These are phyloP conservation scores for Fistularia tabacaria DNA, from an alignment of 2,797 vertebrate genomes.

Conservation along the genomic window DNA sequence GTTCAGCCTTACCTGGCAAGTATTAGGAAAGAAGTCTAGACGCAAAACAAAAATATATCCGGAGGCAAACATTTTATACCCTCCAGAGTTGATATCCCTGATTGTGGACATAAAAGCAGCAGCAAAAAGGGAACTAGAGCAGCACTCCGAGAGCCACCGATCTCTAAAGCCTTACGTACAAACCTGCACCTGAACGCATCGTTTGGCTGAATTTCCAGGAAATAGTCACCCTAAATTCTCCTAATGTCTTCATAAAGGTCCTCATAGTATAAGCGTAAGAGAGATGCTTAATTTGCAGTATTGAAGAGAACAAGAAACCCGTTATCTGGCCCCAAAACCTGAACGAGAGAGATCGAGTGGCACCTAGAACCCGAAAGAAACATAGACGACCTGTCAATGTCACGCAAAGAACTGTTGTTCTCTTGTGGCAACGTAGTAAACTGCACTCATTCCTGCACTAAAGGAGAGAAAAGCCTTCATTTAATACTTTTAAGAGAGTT, in stretches of 20 bases:
- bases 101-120: constrained; percentile 14
- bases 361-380: background rate
- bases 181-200: too few relatives aligned
- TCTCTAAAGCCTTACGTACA: too few relatives aligned
- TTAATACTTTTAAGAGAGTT: background rate
- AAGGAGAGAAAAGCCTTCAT: constrained; percentile 7
- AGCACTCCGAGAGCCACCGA: too few relatives aligned
- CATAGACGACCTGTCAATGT: constrained; percentile 4
- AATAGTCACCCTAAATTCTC: too few relatives aligned
- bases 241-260: too few relatives aligned
- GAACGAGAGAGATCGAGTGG: too few relatives aligned
- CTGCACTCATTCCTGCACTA: constrained; percentile 25
- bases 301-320: too few relatives aligned
- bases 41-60: too few relatives aligned
- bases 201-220: too few relatives aligned
- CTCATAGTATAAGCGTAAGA: too few relatives aligned
- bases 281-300: too few relatives aligned
- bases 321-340: background rate
- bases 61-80: constrained; percentile 11
- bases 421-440: constrained; percentile 45
- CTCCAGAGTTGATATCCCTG: background rate
- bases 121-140: constrained; percentile 1
- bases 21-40: too few relatives aligned
- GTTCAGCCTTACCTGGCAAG: constrained; percentile 17
- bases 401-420: constrained; percentile 33